Percentiles rank a stretch among this genome's conserved stretches.
Evolutionary conservation across 2,888 invertebrate genomes (phyloP).

Genomic region (Belgica antarctica): DNA sequence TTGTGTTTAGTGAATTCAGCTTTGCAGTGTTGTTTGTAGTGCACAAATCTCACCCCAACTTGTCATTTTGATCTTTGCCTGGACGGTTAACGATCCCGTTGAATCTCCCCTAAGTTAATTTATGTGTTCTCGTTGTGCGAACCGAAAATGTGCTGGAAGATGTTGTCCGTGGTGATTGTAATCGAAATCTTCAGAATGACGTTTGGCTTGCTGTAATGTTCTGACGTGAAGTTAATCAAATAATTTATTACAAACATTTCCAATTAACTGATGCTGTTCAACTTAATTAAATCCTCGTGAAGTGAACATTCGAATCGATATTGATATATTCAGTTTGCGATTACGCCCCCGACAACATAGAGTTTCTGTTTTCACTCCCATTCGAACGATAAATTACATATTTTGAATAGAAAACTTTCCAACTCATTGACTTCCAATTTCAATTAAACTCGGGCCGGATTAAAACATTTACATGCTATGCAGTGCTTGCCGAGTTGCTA

Average conservation of each 20-base stretch:
- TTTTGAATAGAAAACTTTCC: neutral
- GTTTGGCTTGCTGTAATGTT: neutral
- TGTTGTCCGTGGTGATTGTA: neutral
- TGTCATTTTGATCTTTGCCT: too few species aligned
- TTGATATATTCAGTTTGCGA: slow-evolving; percentile 18
- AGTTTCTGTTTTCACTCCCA: slow-evolving; percentile 1
- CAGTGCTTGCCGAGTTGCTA: too few species aligned
- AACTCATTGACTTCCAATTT: neutral
- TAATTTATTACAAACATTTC: slow-evolving; percentile 39
- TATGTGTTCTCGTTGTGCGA: neutral
- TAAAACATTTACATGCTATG: neutral
- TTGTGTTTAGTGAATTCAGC: too few species aligned
- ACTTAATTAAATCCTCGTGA: slow-evolving; percentile 39
- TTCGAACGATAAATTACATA: neutral
- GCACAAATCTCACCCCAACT: too few species aligned
- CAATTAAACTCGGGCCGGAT: neutral
- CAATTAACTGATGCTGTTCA: slow-evolving; percentile 34
- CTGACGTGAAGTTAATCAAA: neutral
- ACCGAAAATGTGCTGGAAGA: neutral
- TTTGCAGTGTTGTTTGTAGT: too few species aligned
- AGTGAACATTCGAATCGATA: neutral
- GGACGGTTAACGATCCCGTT: neutral
- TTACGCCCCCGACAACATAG: neutral
- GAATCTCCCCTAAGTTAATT: neutral
- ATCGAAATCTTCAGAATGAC: too few species aligned